Percentiles rank a stretch among this genome's conserved stretches.
Conservation (phyloP, 2,888 invertebrate genomes). For the Lasius platythorax region DNA sequence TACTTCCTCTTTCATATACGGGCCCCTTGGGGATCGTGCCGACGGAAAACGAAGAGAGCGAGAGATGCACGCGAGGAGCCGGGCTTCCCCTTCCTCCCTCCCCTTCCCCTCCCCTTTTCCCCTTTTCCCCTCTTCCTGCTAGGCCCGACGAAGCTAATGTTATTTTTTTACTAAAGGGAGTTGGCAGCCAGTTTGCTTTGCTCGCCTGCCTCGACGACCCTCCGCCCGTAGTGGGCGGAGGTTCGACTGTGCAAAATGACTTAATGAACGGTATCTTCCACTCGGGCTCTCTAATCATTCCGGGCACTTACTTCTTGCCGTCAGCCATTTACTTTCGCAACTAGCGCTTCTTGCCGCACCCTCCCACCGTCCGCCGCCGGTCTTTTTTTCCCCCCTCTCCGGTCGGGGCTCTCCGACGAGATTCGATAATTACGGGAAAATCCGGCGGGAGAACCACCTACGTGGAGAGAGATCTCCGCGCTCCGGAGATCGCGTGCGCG, state of each 20-base stretch:
- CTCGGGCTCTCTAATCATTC: slow-evolving; percentile 77
- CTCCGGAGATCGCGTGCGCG: slow-evolving; percentile 62
- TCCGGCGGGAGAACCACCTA: slow-evolving; percentile 66
- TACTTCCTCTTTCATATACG: slow-evolving; percentile 14
- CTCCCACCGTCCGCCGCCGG: not conserved
- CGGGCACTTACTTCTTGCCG: slow-evolving; percentile 77
- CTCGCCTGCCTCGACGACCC: slow-evolving; percentile 54
- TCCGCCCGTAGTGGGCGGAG: slow-evolving; percentile 69
- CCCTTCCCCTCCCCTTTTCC: too few species aligned
- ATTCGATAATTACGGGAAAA: slow-evolving; percentile 78
- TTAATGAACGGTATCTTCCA: slow-evolving; percentile 78
- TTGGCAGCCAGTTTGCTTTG: slow-evolving; percentile 75
- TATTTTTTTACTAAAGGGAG: slow-evolving; percentile 74
- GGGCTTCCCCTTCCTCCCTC: too few species aligned
- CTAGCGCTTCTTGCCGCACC: slow-evolving; percentile 69
- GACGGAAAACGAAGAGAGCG: not conserved
- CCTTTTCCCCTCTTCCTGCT: not conserved
- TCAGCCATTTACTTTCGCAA: slow-evolving; percentile 78
- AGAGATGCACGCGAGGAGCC: slow-evolving; percentile 1
- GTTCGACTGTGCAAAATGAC: slow-evolving; percentile 77
- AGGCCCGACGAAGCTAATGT: slow-evolving; percentile 69
- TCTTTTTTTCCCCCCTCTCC: not conserved
- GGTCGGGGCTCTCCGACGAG: slow-evolving; percentile 35
- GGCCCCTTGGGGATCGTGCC: slow-evolving; percentile 7
- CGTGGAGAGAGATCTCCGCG: slow-evolving; percentile 53